Base-by-base conservation (phyloP, 2,113 vertebrate species). In the Cyanocitta stelleri region DNA sequence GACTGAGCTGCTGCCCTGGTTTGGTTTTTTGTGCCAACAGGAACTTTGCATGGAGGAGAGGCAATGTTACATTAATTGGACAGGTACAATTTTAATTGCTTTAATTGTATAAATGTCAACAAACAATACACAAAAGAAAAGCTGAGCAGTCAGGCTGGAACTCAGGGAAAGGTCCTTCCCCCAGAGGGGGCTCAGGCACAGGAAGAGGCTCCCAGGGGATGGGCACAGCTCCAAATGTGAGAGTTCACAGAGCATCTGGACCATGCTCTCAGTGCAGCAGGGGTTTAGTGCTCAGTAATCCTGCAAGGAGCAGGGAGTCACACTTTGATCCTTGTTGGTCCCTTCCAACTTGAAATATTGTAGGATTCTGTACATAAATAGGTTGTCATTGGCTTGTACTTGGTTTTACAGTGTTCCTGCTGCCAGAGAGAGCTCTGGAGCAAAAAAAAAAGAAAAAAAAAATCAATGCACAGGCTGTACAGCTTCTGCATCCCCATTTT, bases 401-500 rank as follows among this genome's bases (percentile, higher is more conserved):
- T 77, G 84, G 58, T 61, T 92, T 90, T 92, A 49, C 85, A 95
- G 72, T 76, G 56, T 74, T 95, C 54, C 74, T 96, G 62, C 88
- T 95, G 95, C 71, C 68, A 95, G 29, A 94, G 54, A 82, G 27
- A 71, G 64, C 74, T 85, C 80, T 67, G 82, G 78, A 83, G 58
- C 44, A 52, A 52, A 85, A 78, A 66, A 80, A 74, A 44, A 14
- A 15, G 2, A 21, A 15, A 8, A 35, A 37, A 89, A 63, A 92
- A 96, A 95, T 95, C 91, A 82, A 62, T 94, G 64, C 49, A 32
- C 33, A 84, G 67, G 33, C 95, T 54, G 51, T 94, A 46, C 27
- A 54, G 82, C 85, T 94, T 80, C 85, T 96, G n/a, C 81, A 83
- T 96, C 77, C 96, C 91, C 61, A 83, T 97, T 97, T 96, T 96